Evolutionary conservation across 2,113 vertebrate genomes (phyloP).

Genomic region (Corynorhinus townsendii): DNA sequence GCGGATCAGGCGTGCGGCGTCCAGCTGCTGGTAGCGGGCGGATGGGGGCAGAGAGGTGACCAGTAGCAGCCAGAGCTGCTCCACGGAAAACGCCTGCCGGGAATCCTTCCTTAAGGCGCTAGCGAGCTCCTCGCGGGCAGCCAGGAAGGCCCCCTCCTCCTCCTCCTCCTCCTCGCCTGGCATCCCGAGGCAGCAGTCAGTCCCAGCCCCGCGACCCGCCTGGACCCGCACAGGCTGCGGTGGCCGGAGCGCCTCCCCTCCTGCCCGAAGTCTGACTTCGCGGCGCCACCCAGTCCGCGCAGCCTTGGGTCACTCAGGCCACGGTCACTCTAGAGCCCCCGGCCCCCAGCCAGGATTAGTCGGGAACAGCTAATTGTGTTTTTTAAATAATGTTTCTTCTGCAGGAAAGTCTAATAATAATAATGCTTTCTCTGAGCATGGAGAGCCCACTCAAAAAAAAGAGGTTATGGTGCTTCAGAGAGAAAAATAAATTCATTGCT

Average conservation of each 20-base stretch:
- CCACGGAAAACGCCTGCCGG: slow-evolving; percentile 45
- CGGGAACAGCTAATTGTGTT: slow-evolving; percentile 54
- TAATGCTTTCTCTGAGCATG: slow-evolving; percentile 18
- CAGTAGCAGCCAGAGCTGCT: slow-evolving; percentile 62
- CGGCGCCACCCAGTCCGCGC: neutral
- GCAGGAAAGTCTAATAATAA: slow-evolving; percentile 29
- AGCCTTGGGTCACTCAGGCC: neutral
- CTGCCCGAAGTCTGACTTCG: neutral
- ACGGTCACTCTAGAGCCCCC: neutral
- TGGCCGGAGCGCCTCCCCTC: neutral
- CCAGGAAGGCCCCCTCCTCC: slow-evolving; percentile 42
- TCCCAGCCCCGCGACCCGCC: neutral
- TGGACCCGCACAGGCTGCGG: neutral
- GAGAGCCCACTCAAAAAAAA: slow-evolving; percentile 26
- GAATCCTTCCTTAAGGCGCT: slow-evolving; percentile 59
- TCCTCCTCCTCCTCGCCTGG: slow-evolving; percentile 57
- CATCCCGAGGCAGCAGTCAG: slow-evolving; percentile 43
- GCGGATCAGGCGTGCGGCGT: slow-evolving; percentile 65
- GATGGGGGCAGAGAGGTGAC: slow-evolving; percentile 31
- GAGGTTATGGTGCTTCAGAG: neutral
- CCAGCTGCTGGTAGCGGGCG: slow-evolving; percentile 64
- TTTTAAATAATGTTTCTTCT: slow-evolving; percentile 51
- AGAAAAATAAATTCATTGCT: neutral
- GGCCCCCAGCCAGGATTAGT: neutral
- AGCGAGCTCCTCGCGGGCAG: slow-evolving; percentile 62